A percentile compares a stretch with the other conserved stretches of the same genome.
phyloP scores from a whole-genome alignment of 2,113 vertebrate genomes.

The Axis porcinus region DNA sequence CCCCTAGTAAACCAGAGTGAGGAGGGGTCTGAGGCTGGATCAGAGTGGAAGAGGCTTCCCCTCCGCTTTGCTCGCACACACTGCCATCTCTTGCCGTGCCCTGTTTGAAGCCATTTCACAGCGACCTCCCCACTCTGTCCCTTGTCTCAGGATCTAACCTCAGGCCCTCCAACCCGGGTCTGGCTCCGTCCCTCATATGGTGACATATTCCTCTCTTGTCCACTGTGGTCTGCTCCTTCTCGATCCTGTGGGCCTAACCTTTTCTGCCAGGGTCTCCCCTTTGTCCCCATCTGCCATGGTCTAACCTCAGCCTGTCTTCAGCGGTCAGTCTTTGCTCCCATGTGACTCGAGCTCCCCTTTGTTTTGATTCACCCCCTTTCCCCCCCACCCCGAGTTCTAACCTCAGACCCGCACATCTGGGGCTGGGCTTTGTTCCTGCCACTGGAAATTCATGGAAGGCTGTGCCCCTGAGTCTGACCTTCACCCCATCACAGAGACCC shows the following conservation, averaged over 20 bases:
- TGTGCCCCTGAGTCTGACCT: background rate
- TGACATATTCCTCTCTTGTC: background rate
- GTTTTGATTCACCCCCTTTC: rapidly evolving
- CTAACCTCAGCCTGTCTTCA: background rate
- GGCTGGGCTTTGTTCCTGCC: background rate
- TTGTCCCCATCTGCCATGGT: background rate
- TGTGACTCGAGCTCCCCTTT: rapidly evolving
- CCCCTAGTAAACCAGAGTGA: background rate
- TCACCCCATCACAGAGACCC: background rate
- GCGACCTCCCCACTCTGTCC: too few species aligned
- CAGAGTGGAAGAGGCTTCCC: background rate
- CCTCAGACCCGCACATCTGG: background rate
- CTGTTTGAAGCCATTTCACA: background rate
- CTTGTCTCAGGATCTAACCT: background rate
- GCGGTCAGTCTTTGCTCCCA: rapidly evolving
- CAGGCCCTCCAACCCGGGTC: background rate
- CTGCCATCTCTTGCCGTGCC: rapidly evolving
- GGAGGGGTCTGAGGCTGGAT: background rate
- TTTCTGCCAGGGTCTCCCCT: background rate
- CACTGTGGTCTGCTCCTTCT: background rate
- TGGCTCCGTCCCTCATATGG: background rate
- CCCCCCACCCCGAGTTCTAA: background rate
- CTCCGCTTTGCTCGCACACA: rapidly evolving
- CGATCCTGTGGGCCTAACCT: rapidly evolving
- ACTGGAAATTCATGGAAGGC: background rate